phyloP scores from a whole-genome alignment of 2,888 invertebrate genomes.

The Choristoneura rosaceana region DNA sequence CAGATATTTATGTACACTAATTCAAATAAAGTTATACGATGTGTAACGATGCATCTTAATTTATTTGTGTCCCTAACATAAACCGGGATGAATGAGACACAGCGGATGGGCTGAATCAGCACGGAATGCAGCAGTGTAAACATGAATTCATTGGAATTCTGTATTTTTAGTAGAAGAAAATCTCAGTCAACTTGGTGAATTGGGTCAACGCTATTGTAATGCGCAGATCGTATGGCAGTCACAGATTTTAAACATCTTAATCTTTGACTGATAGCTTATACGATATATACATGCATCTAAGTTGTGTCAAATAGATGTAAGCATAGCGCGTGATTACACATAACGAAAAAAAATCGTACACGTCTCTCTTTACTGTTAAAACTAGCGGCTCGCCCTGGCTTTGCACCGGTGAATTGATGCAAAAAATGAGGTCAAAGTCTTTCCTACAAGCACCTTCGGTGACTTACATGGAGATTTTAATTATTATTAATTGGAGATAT shows the following conservation, averaged over 20 bases:
- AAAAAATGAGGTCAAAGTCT: too few relatives aligned
- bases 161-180: conserved; percentile 42
- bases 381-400: too few relatives aligned
- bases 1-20: background rate
- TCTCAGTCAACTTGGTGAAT: conserved; percentile 37
- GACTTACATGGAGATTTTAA: too few relatives aligned
- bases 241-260: conserved; percentile 4
- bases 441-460: too few relatives aligned
- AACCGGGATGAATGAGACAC: conserved; percentile 41
- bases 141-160: conserved; percentile 40
- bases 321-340: background rate
- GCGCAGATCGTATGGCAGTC: conserved; percentile 8
- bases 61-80: conserved; percentile 32
- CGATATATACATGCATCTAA: background rate
- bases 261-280: background rate
- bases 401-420: too few relatives aligned
- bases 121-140: conserved; percentile 41
- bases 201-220: conserved; percentile 39
- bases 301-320: background rate
- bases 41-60: conserved; percentile 70
- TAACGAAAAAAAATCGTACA: background rate
- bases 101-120: conserved; percentile 41
- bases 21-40: conserved; percentile 16
- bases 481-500: too few relatives aligned
- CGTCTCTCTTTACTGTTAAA: too few relatives aligned